Percentiles rank a stretch among this genome's conserved stretches.
Evolutionary conservation across 2,113 vertebrate species (phyloP).

Genomic region (Fregata magnificens): DNA sequence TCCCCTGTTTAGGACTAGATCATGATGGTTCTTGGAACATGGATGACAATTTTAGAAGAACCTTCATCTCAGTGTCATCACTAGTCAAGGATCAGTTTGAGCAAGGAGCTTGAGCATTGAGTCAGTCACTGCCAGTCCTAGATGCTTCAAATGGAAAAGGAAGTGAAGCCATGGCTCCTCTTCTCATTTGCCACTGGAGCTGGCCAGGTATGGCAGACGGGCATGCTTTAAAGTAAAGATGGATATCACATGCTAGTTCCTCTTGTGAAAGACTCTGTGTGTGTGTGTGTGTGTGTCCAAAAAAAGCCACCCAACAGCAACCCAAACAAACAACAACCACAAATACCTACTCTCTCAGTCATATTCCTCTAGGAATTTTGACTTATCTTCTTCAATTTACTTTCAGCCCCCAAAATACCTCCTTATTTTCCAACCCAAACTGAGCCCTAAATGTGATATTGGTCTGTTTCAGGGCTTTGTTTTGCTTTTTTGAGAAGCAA

Average conservation of each 20-base stretch:
- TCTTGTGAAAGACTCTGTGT: fast-evolving
- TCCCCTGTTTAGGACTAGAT: neutral
- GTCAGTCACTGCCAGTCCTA: neutral
- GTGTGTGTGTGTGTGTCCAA: no score
- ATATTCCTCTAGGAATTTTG: neutral
- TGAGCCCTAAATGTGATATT: fast-evolving
- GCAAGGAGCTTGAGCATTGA: neutral
- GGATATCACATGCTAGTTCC: neutral
- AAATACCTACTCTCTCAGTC: fast-evolving
- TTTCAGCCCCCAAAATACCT: neutral
- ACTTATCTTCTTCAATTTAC: neutral
- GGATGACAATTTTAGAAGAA: neutral
- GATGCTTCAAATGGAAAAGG: neutral
- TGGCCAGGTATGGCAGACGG: neutral
- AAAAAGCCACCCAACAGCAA: neutral
- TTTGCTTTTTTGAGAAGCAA: neutral
- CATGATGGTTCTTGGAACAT: neutral
- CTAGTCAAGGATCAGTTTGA: neutral
- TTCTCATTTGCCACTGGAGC: neutral
- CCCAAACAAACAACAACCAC: neutral
- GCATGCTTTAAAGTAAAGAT: neutral
- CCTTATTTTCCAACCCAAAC: neutral
- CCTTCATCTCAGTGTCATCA: neutral
- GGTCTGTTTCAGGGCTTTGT: neutral
- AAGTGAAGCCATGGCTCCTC: fast-evolving